A percentile compares a stretch with the other conserved stretches of the same genome.
Evolutionary conservation across 2,888 invertebrate species (phyloP).

Genomic region (Eueremaeus valkanovi): DNA sequence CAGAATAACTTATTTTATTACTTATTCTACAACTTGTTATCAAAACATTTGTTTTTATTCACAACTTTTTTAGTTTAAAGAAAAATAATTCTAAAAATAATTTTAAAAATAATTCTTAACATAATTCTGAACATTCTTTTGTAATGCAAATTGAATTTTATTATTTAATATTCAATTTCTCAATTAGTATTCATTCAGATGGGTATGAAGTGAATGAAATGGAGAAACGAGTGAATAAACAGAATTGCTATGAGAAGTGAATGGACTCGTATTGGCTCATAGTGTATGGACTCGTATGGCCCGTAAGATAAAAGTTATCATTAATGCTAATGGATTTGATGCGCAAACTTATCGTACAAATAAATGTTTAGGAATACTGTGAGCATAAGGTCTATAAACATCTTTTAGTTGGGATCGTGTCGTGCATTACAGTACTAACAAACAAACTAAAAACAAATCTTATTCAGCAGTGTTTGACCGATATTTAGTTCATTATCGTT

Average conservation of each 20-base stretch:
- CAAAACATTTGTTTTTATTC: neutral
- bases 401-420: neutral
- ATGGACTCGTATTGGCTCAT: neutral
- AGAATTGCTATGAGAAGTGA: neutral
- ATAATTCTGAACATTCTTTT: neutral
- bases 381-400: neutral
- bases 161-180: neutral
- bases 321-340: too few species aligned
- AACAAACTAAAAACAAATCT: neutral
- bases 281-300: too few species aligned
- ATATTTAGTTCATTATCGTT: slow-evolving; percentile 31
- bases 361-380: too few species aligned
- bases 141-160: neutral
- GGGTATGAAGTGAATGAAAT: neutral
- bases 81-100: neutral
- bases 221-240: too few species aligned
- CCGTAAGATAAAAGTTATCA: too few species aligned
- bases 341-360: neutral
- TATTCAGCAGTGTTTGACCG: slow-evolving; percentile 8
- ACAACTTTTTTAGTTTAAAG: neutral
- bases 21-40: too few species aligned
- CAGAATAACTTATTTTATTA: too few species aligned
- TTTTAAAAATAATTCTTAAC: neutral
- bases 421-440: slow-evolving; percentile 14
- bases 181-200: neutral